These are phyloP conservation scores for Amblyornis subalaris DNA, from an alignment of 2,113 vertebrate species.

Conservation along the genomic window DNA sequence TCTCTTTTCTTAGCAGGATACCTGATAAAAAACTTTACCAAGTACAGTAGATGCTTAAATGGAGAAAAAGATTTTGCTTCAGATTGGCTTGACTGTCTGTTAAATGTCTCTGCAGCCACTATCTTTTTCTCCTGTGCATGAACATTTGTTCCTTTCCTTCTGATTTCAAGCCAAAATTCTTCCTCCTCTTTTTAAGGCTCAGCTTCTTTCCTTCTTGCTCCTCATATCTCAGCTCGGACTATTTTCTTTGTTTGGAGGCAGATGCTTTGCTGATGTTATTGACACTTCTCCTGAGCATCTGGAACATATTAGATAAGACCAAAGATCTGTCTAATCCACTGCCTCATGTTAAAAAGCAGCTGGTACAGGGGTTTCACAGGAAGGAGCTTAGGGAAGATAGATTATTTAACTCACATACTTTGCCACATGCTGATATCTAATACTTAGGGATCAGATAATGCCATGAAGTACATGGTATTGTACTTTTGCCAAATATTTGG, in stretches of 20 bases:
- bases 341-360: conserved; percentile 46
- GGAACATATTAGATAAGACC: conserved; percentile 31
- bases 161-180: neutral
- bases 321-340: conserved; percentile 40
- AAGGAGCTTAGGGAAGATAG: conserved; percentile 29
- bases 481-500: conserved; percentile 48
- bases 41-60: neutral
- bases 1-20: neutral
- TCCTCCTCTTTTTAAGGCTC: neutral
- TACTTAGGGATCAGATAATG: conserved; percentile 45
- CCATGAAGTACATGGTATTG: conserved; percentile 24
- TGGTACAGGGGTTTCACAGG: conserved; percentile 50
- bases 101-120: neutral
- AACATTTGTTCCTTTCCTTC: neutral
- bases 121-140: neutral
- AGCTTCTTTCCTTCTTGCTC: neutral
- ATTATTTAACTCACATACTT: conserved; percentile 51
- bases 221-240: neutral
- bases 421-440: conserved; percentile 53
- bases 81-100: neutral
- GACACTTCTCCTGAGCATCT: conserved; percentile 43
- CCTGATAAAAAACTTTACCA: neutral
- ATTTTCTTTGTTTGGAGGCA: conserved; percentile 36
- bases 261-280: conserved; percentile 31
- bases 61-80: neutral